These are phyloP conservation scores for Campoplex capitator DNA, from an alignment of 2,888 invertebrate genomes.

Conservation along the genomic window DNA sequence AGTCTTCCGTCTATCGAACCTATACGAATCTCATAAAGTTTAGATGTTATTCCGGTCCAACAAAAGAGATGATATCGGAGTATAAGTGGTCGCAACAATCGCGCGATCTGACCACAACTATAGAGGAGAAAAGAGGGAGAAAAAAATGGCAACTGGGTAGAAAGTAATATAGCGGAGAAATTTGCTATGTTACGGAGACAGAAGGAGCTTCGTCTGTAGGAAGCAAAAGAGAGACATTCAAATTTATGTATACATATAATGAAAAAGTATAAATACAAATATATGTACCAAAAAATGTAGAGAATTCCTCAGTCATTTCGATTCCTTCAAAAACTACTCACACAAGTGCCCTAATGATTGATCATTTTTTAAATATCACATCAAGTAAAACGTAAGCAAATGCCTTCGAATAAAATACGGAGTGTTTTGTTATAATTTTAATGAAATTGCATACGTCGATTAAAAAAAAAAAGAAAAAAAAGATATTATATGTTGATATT, in stretches of 20 bases:
- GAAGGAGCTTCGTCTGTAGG: slow-evolving; percentile 43
- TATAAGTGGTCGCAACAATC: slow-evolving; percentile 27
- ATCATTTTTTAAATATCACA: not conserved
- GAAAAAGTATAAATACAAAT: not conserved
- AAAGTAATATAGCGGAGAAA: slow-evolving; percentile 69
- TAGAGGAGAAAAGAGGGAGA: slow-evolving; percentile 32
- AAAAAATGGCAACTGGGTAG: slow-evolving; percentile 58
- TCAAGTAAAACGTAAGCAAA: no score
- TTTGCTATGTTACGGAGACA: slow-evolving; percentile 47
- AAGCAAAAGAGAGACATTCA: slow-evolving; percentile 16
- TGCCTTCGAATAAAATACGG: no score
- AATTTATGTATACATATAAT: slow-evolving; percentile 18
- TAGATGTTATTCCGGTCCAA: slow-evolving; percentile 20
- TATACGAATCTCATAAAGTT: not conserved
- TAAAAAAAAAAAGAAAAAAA: not conserved
- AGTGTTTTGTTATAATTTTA: not conserved
- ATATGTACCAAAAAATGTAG: not conserved
- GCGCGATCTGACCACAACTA: slow-evolving; percentile 29
- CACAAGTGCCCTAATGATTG: not conserved
- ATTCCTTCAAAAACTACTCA: no score
- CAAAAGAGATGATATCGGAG: slow-evolving; percentile 45
- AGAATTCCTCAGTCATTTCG: not conserved
- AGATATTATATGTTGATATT: not conserved
- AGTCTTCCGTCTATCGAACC: not conserved
- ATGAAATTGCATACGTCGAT: not conserved